Percentiles rank a stretch among this genome's conserved stretches.
These are phyloP conservation scores for Rhea americana DNA, from an alignment of 2,113 vertebrate species.

Conservation along the genomic window DNA sequence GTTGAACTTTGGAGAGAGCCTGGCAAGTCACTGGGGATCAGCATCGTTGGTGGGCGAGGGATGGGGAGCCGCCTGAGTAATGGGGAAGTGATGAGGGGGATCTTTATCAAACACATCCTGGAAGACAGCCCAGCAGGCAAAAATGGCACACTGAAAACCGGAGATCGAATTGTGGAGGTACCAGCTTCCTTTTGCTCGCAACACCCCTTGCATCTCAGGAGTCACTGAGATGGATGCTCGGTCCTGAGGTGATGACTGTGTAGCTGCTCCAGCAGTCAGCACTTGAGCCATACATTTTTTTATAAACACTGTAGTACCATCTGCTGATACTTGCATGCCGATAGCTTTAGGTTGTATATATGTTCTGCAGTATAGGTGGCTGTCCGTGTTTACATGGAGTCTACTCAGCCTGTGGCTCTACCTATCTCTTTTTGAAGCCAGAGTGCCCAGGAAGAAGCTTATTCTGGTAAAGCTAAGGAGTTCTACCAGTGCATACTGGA, in stretches of 20 bases:
- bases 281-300: background rate
- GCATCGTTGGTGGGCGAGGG: conserved; percentile 95
- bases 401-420: background rate
- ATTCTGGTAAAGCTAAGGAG: background rate
- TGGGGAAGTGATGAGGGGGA: conserved; percentile 97
- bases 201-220: background rate
- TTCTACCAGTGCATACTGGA: background rate
- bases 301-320: background rate
- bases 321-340: background rate
- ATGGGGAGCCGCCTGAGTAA: conserved; percentile 97
- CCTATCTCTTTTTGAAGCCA: background rate
- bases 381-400: background rate
- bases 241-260: background rate
- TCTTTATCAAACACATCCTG: conserved; percentile 97
- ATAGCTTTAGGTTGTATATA: background rate
- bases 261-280: background rate
- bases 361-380: background rate
- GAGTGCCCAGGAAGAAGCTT: background rate
- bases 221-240: background rate
- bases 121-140: conserved; percentile 95
- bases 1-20: conserved; percentile 92
- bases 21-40: conserved; percentile 95
- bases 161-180: conserved; percentile 97
- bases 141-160: conserved; percentile 92
- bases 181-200: background rate